phyloP scores from a whole-genome alignment of 2,888 invertebrate genomes.

The Drosophila fungiperda region DNA sequence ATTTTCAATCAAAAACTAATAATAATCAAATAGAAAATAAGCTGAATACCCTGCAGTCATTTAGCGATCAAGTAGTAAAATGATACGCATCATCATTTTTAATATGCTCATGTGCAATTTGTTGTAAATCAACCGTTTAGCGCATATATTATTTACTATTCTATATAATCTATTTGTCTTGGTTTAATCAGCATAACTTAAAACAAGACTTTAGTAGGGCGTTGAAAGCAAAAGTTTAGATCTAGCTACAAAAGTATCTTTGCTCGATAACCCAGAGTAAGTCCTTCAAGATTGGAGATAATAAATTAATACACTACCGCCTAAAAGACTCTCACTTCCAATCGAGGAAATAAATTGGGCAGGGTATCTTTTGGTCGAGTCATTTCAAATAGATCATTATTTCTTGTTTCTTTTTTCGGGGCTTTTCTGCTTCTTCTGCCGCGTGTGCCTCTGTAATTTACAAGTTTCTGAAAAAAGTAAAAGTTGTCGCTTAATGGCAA shows the following conservation, averaged over 20 bases:
- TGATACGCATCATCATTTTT: background rate
- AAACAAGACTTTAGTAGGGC: background rate
- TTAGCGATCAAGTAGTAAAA: background rate
- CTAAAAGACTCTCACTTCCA: background rate
- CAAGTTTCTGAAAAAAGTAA: constrained; percentile 75
- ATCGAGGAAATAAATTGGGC: background rate
- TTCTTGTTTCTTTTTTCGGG: constrained; percentile 28
- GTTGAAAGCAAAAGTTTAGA: background rate
- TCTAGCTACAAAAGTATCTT: background rate
- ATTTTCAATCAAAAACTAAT: constrained; percentile 8
- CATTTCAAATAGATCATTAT: constrained; percentile 1
- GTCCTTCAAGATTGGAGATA: background rate
- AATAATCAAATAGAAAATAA: constrained; percentile 41
- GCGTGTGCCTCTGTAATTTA: constrained; percentile 52
- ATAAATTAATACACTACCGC: background rate
- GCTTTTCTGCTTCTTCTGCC: constrained; percentile 28
- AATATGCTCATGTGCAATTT: background rate
- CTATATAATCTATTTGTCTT: background rate
- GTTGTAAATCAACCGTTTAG: background rate
- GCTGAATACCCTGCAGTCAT: constrained; percentile 38
- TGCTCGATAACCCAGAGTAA: background rate
- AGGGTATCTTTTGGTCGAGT: constrained; percentile 15
- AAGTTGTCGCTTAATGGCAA: constrained; percentile 64
- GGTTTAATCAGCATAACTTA: background rate
- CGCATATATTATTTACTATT: background rate